Percentiles rank a stretch among this genome's conserved stretches.
Conservation (phyloP, 2,797 vertebrate species). For the Rousettus madagascariensis region DNA sequence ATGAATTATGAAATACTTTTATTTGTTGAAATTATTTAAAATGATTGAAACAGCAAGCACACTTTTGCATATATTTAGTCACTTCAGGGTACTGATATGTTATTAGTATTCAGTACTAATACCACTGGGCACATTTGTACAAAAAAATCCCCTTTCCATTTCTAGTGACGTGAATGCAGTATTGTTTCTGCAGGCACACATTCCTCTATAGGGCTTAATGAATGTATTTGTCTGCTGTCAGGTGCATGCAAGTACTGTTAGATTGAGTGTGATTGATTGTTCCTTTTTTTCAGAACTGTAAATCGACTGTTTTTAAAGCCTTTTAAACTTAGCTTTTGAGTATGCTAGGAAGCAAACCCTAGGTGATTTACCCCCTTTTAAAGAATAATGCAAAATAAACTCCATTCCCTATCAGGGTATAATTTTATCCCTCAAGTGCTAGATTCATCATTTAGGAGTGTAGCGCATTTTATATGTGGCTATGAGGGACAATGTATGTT, state of each 20-base stretch:
- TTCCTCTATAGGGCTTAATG: slow-evolving; percentile 35
- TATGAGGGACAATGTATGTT: background rate
- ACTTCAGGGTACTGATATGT: slow-evolving; percentile 20
- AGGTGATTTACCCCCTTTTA: background rate
- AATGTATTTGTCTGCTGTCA: slow-evolving; percentile 57
- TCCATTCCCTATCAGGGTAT: background rate
- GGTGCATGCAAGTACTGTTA: background rate
- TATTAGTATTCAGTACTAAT: slow-evolving; percentile 60
- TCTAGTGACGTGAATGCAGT: slow-evolving; percentile 13
- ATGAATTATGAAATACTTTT: slow-evolving; percentile 46
- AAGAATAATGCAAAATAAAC: slow-evolving; percentile 33
- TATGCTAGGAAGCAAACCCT: background rate
- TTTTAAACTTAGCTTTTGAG: background rate
- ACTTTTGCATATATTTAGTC: slow-evolving; percentile 43
- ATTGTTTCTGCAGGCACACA: slow-evolving; percentile 24
- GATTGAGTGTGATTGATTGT: slow-evolving; percentile 27
- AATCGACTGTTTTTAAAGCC: slow-evolving; percentile 6
- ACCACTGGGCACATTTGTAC: background rate
- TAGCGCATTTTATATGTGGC: background rate
- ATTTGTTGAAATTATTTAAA: slow-evolving; percentile 66
- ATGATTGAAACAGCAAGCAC: background rate
- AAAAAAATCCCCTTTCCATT: background rate
- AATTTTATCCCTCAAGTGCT: background rate
- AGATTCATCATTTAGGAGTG: background rate
- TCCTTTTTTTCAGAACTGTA: slow-evolving; percentile 19